Evolutionary conservation across 2,113 vertebrate species (phyloP).

Genomic region (Mormoops blainvillei): DNA sequence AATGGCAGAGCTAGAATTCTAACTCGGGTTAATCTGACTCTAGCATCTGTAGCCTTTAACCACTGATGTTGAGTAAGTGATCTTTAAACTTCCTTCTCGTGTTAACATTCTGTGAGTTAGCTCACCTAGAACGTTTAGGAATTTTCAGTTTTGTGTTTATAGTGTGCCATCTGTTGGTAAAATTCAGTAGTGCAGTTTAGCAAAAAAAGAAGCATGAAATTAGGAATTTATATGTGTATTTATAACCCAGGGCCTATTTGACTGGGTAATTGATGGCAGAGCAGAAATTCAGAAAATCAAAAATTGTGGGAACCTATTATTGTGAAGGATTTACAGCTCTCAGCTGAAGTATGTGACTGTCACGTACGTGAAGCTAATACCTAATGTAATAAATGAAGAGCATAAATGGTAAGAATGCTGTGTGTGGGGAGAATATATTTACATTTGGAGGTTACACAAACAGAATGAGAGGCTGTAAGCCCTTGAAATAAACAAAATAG

Average conservation of each 20-base stretch:
- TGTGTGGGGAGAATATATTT: neutral
- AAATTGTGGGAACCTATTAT: neutral
- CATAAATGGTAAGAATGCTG: neutral
- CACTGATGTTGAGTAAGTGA: neutral
- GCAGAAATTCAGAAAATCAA: neutral
- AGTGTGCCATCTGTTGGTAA: conserved; percentile 58
- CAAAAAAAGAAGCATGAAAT: neutral
- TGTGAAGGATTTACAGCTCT: neutral
- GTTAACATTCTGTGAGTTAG: neutral
- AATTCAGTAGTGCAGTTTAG: conserved; percentile 11
- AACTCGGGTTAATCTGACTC: neutral
- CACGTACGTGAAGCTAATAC: neutral
- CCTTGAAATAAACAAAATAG: neutral
- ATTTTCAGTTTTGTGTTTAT: conserved; percentile 38
- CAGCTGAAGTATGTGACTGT: neutral
- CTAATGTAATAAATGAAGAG: neutral
- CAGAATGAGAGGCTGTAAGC: neutral
- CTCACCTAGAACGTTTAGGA: neutral
- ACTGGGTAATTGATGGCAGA: neutral
- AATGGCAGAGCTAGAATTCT: neutral
- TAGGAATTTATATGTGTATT: neutral
- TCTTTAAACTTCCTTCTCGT: neutral
- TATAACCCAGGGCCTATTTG: neutral
- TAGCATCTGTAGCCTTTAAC: neutral
- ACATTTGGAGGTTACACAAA: neutral